Percentiles rank a stretch among this genome's conserved stretches.
These are phyloP conservation scores for Rhinogobio ventralis DNA, from an alignment of 2,797 vertebrate genomes.

Conservation along the genomic window DNA sequence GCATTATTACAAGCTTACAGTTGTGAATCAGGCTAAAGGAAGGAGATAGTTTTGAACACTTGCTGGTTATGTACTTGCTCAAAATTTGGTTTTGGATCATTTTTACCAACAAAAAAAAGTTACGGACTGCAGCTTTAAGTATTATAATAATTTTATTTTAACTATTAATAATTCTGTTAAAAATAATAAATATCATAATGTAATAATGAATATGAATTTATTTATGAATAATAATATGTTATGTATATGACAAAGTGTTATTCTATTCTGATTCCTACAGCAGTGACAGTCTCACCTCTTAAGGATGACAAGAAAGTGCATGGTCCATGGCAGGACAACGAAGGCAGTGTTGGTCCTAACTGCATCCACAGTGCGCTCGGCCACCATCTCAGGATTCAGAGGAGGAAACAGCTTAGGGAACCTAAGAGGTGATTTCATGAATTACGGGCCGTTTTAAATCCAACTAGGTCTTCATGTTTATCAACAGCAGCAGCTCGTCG, in stretches of 20 bases:
- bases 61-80: too few relatives aligned
- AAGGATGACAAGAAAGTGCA: conserved; percentile 92
- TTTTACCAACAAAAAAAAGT: too few relatives aligned
- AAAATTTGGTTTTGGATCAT: too few relatives aligned
- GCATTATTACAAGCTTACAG: too few relatives aligned
- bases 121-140: too few relatives aligned
- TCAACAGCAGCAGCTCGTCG: neutral
- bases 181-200: neutral
- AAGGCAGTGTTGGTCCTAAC: conserved; percentile 91
- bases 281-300: conserved; percentile 83
- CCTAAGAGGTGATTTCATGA: conserved; percentile 68
- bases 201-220: neutral
- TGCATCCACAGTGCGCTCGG: conserved; percentile 92
- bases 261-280: neutral
- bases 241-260: neutral
- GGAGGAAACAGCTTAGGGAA: conserved; percentile 97
- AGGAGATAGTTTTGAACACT: too few relatives aligned
- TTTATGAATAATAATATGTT: neutral
- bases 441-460: neutral
- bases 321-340: conserved; percentile 95
- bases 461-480: neutral
- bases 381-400: conserved; percentile 93
- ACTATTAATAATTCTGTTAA: too few relatives aligned
- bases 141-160: too few relatives aligned
- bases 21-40: too few relatives aligned